A percentile compares a stretch with the other conserved stretches of the same genome.
Evolutionary conservation across 2,888 invertebrate genomes (phyloP).

Genomic region (Monopis laevigella): DNA sequence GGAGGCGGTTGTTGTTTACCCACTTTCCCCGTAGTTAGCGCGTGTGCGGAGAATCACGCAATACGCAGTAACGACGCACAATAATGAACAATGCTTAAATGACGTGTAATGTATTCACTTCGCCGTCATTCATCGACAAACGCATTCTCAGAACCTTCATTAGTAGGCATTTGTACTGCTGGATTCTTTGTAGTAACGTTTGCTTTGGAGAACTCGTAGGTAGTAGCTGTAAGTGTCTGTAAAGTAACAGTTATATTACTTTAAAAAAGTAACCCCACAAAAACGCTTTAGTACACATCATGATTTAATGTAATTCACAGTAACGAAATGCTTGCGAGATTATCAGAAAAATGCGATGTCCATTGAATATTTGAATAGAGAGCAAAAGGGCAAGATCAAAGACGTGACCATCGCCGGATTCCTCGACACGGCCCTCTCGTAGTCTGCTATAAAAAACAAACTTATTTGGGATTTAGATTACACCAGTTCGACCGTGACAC

Average conservation of each 20-base stretch:
- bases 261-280: background rate
- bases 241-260: too few relatives aligned
- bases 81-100: background rate
- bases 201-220: too few relatives aligned
- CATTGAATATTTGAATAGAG: slow-evolving; percentile 12
- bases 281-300: background rate
- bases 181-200: too few relatives aligned
- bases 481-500: slow-evolving; percentile 39
- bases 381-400: slow-evolving; percentile 22
- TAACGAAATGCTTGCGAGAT: slow-evolving; percentile 4
- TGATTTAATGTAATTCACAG: background rate
- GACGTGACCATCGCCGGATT: slow-evolving; percentile 40
- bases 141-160: background rate
- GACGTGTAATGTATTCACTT: background rate
- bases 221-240: too few relatives aligned
- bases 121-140: background rate
- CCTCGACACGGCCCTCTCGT: slow-evolving; percentile 23
- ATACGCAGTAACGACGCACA: slow-evolving; percentile 15
- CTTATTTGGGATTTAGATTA: slow-evolving; percentile 56
- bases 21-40: slow-evolving; percentile 33
- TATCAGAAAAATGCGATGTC: slow-evolving; percentile 8
- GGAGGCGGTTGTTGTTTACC: slow-evolving; percentile 29
- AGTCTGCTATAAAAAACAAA: slow-evolving; percentile 52
- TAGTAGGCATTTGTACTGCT: background rate
- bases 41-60: slow-evolving; percentile 28